These are phyloP conservation scores for Listrodromus nycthemerus DNA, from an alignment of 2,888 invertebrate genomes.

Conservation along the genomic window DNA sequence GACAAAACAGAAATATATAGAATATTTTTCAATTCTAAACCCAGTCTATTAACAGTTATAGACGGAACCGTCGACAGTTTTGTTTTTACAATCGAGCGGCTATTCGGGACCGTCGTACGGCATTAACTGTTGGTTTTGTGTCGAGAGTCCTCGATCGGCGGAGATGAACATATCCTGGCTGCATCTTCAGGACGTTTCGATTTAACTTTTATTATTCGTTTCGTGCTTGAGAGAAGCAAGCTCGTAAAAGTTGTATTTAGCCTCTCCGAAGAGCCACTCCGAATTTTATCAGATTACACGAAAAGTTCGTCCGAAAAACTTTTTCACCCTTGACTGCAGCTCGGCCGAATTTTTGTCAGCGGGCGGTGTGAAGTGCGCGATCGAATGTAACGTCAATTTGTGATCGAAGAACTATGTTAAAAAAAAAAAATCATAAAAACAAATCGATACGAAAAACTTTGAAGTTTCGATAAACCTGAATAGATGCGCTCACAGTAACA, in stretches of 20 bases:
- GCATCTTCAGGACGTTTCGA: background rate
- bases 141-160: background rate
- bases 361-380: background rate
- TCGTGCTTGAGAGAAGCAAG: background rate
- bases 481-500: background rate
- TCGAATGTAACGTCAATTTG: background rate
- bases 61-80: too few species aligned
- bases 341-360: background rate
- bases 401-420: background rate
- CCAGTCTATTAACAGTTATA: too few species aligned
- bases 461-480: background rate
- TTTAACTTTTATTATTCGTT: constrained; percentile 13
- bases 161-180: background rate
- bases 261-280: background rate
- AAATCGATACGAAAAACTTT: background rate
- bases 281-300: background rate
- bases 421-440: background rate
- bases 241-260: constrained; percentile 14
- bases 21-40: too few species aligned
- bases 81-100: background rate
- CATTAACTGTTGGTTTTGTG: background rate
- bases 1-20: too few species aligned
- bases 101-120: background rate
- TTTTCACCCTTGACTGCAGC: background rate
- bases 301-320: constrained; percentile 4